These are phyloP conservation scores for Anagyrus pseudococci DNA, from an alignment of 2,888 invertebrate species.

Conservation along the genomic window DNA sequence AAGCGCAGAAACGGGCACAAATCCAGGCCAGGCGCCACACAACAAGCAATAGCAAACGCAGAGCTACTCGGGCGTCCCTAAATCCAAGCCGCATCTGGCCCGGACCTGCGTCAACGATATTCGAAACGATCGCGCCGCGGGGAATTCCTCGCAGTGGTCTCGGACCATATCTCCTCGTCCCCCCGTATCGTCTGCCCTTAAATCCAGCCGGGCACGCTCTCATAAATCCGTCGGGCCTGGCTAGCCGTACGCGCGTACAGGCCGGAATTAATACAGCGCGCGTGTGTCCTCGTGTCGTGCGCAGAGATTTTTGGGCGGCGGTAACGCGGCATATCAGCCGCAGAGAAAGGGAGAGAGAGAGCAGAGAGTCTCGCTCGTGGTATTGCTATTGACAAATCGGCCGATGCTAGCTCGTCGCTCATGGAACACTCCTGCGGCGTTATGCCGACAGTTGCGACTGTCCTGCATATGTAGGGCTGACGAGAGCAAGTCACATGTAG, in stretches of 20 bases:
- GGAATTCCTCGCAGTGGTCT: no score
- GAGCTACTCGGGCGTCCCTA: no score
- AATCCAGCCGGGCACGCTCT: not conserved
- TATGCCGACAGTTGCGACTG: not conserved
- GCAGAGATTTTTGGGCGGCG: slow-evolving; percentile 41
- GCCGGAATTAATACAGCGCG: slow-evolving; percentile 19
- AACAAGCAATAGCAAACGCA: no score
- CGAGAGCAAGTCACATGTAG: no score
- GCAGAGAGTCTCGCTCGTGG: no score
- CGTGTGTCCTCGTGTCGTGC: slow-evolving; percentile 10
- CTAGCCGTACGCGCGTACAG: not conserved
- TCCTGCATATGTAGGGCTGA: not conserved
- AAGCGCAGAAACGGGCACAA: no score
- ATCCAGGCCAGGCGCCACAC: no score
- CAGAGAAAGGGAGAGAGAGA: no score
- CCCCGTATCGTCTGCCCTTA: not conserved
- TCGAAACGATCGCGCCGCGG: no score
- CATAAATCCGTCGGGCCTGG: not conserved
- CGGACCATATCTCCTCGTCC: not conserved
- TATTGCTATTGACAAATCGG: slow-evolving; percentile 32
- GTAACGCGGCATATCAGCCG: not conserved
- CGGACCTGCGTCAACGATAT: no score
- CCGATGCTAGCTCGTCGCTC: slow-evolving; percentile 8
- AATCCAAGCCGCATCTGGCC: no score
- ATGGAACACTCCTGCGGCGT: not conserved